Conservation (phyloP, 2,797 vertebrate genomes). For the Lateolabrax maculatus region DNA sequence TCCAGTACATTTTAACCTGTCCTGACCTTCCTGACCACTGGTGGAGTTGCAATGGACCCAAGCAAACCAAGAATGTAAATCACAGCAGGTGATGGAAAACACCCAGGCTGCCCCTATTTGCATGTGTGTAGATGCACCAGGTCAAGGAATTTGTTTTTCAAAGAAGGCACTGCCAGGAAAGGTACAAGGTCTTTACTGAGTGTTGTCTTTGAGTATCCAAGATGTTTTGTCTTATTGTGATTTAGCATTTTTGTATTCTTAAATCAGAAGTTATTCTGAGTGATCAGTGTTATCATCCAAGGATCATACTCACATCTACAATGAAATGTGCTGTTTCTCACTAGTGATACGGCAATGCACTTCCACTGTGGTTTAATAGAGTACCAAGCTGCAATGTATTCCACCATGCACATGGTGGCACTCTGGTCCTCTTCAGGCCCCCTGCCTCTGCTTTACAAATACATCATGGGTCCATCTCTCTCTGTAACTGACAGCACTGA, state of each 20-base stretch:
- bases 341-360: not conserved
- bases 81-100: slow-evolving; percentile 82
- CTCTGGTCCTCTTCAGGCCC: slow-evolving; percentile 52
- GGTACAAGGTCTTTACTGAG: not conserved
- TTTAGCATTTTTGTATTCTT: not conserved
- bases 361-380: not conserved
- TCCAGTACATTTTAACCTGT: slow-evolving; percentile 21
- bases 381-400: slow-evolving; percentile 26
- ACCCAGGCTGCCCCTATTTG: slow-evolving; percentile 80
- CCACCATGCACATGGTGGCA: slow-evolving; percentile 68
- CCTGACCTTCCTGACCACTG: slow-evolving; percentile 56
- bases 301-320: slow-evolving; percentile 9
- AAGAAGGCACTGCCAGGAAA: slow-evolving; percentile 69
- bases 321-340: not conserved
- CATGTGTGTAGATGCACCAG: slow-evolving; percentile 78
- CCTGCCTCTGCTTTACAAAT: not conserved
- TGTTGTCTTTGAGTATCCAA: not conserved
- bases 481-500: slow-evolving; percentile 37
- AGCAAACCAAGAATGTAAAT: slow-evolving; percentile 85
- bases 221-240: slow-evolving; percentile 3
- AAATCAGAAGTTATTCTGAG: slow-evolving; percentile 2
- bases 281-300: not conserved
- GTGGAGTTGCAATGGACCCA: slow-evolving; percentile 31
- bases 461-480: slow-evolving; percentile 15
- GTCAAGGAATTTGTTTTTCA: slow-evolving; percentile 86